A percentile compares a stretch with the other conserved stretches of the same genome.
Conservation (phyloP, 1,140 invertebrate genomes). For the silkworm (Bombyx mori) region ASM3026992v2 NC_085114.1:8584001-8584500, state of each 20-base stretch:
- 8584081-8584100: constrained; percentile 26
- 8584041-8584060: no score
- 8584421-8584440: constrained; percentile 45
- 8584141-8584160: constrained; percentile 34
- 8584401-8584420: constrained; percentile 36
- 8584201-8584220: constrained; percentile 28
- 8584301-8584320: no score
- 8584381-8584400: background rate
- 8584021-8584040: no score
- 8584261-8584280: background rate
- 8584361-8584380: background rate
- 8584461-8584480: constrained; percentile 44
- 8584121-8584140: constrained; percentile 35
- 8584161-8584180: constrained; percentile 42
- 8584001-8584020: no score
- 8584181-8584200: constrained; percentile 25
- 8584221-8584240: constrained; percentile 37
- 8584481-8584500: background rate
- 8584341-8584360: background rate
- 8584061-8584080: background rate
- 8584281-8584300: background rate
- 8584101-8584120: constrained; percentile 47
- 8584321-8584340: background rate
- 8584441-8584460: constrained; percentile 37
- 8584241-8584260: background rate